phyloP scores from a whole-genome alignment of 2,113 vertebrate species.

The Ramphastos sulfuratus region DNA sequence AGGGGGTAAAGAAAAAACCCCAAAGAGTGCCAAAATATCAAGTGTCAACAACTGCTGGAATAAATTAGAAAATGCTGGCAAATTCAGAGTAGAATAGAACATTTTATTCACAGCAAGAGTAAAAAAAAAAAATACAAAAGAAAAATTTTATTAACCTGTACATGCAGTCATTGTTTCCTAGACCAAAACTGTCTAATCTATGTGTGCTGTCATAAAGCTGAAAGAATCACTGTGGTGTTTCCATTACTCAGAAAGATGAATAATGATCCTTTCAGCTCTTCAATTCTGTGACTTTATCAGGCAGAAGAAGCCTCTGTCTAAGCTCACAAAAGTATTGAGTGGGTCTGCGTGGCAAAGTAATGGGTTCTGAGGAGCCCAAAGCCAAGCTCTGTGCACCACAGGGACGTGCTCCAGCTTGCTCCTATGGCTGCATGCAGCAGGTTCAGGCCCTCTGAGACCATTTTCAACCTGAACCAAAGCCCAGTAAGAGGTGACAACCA shows the following conservation, averaged over 20 bases:
- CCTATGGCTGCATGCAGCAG: accelerated
- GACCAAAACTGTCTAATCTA: background rate
- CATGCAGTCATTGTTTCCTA: background rate
- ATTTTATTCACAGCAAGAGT: background rate
- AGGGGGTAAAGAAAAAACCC: background rate
- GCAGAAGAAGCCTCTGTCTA: background rate
- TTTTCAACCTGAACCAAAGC: background rate
- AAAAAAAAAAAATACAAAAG: background rate
- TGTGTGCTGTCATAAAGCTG: background rate
- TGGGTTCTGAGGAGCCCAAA: background rate
- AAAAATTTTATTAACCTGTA: background rate
- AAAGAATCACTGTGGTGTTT: background rate
- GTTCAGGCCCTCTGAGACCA: background rate
- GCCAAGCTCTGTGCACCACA: accelerated
- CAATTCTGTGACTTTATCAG: background rate
- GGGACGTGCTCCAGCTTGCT: background rate
- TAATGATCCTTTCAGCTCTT: background rate
- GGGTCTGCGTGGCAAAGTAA: background rate
- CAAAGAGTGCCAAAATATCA: background rate
- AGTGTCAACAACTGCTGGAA: background rate
- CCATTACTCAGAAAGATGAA: background rate
- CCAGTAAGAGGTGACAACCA: background rate
- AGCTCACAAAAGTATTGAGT: accelerated
- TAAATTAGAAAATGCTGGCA: background rate
- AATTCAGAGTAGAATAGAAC: background rate